Evolutionary conservation across 2,888 invertebrate species (phyloP).

Genomic region (Digitonthophagus gazella): DNA sequence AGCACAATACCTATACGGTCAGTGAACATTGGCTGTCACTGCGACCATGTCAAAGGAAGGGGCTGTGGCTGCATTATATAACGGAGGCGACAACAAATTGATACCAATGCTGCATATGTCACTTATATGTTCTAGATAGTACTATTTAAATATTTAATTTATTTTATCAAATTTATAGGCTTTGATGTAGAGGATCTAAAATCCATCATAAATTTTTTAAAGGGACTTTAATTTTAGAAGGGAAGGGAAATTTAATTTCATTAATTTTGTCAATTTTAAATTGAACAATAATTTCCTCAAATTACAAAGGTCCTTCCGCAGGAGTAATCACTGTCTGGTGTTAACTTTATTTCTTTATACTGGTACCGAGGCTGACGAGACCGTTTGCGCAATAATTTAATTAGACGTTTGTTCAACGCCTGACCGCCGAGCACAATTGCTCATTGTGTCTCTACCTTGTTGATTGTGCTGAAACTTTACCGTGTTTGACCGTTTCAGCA

Average conservation of each 20-base stretch:
- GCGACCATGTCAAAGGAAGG: neutral
- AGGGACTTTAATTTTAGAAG: too few species aligned
- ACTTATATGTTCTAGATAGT: too few species aligned
- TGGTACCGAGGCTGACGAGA: neutral
- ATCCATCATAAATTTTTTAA: too few species aligned
- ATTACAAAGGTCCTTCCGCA: too few species aligned
- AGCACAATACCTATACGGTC: slow-evolving; percentile 13
- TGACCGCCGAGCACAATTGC: slow-evolving; percentile 11
- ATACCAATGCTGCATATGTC: neutral
- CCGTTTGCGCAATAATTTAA: slow-evolving; percentile 8
- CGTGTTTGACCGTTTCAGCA: slow-evolving; percentile 4
- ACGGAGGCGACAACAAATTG: neutral
- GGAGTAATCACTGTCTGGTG: too few species aligned
- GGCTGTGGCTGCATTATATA: neutral
- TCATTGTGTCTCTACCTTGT: slow-evolving; percentile 10
- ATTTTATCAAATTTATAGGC: neutral
- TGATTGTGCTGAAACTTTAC: slow-evolving; percentile 4
- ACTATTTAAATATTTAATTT: neutral
- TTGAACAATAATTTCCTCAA: too few species aligned
- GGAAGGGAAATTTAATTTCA: too few species aligned
- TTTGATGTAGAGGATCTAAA: too few species aligned
- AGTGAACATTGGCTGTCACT: neutral
- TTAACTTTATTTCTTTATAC: too few species aligned
- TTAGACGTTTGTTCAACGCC: slow-evolving; percentile 2
- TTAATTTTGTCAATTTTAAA: too few species aligned